Evolutionary conservation across 2,113 vertebrate species (phyloP).

Genomic region (Leptocoma aspasia): DNA sequence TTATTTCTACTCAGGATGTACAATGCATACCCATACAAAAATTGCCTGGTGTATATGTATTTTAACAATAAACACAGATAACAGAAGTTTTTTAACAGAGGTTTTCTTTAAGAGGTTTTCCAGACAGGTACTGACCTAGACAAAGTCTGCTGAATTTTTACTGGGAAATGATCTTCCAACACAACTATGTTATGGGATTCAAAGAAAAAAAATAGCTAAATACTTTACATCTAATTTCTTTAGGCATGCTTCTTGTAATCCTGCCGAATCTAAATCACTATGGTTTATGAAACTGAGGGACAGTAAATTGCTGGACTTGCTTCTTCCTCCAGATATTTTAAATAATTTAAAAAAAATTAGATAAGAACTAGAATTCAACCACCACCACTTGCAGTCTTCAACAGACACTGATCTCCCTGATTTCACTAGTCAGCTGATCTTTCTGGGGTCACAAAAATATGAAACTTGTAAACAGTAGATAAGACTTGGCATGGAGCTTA

Average conservation of each 20-base stretch:
- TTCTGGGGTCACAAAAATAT: neutral
- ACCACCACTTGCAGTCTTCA: neutral
- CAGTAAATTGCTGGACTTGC: neutral
- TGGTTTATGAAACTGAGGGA: neutral
- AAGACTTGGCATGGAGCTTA: neutral
- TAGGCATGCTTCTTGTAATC: neutral
- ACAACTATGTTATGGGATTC: neutral
- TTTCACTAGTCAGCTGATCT: neutral
- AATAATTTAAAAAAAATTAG: neutral
- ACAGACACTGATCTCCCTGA: neutral
- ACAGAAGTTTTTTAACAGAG: neutral
- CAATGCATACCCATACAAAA: neutral
- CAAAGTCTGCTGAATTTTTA: neutral
- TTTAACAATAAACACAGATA: neutral
- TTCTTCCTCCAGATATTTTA: neutral
- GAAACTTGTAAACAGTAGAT: neutral
- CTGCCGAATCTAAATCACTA: neutral
- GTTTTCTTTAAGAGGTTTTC: neutral
- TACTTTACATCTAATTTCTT: neutral
- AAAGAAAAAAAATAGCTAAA: neutral
- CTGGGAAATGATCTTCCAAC: neutral
- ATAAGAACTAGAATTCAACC: neutral
- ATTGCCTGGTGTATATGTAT: neutral
- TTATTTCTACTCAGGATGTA: neutral
- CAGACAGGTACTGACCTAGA: neutral